Percentiles rank a stretch among this genome's conserved stretches.
phyloP scores from a whole-genome alignment of 2,888 invertebrate species.

The Trichogramma evanescens region DNA sequence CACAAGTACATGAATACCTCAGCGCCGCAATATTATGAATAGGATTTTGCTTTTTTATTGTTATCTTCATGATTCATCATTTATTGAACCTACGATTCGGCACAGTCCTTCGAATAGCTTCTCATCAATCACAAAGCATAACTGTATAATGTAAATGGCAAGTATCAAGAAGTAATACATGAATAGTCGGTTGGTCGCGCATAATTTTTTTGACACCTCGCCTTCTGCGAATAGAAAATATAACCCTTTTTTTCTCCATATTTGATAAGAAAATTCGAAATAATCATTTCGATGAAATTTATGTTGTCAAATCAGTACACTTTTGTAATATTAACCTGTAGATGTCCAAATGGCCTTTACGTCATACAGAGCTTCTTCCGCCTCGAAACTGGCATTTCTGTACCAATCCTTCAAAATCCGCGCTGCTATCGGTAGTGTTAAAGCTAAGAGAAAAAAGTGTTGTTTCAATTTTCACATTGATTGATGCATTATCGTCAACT shows the following conservation, averaged over 20 bases:
- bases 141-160: slow-evolving; percentile 16
- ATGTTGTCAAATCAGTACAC: neutral
- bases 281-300: neutral
- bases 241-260: neutral
- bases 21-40: too few species aligned
- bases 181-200: slow-evolving; percentile 10
- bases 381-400: slow-evolving; percentile 5
- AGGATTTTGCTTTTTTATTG: neutral
- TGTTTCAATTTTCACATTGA: neutral
- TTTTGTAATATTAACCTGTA: slow-evolving; percentile 1
- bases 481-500: neutral
- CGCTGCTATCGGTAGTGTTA: slow-evolving; percentile 8
- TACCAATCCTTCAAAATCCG: slow-evolving; percentile 13
- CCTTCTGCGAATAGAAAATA: slow-evolving; percentile 9
- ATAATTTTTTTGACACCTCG: slow-evolving; percentile 6
- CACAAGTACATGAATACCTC: too few species aligned
- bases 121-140: slow-evolving; percentile 16
- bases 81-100: slow-evolving; percentile 1
- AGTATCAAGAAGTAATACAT: slow-evolving; percentile 16
- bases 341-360: slow-evolving; percentile 16
- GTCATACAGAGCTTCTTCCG: slow-evolving; percentile 14
- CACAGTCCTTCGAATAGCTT: slow-evolving; percentile 16
- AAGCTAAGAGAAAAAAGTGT: neutral
- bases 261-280: neutral
- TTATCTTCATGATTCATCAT: neutral